These are phyloP conservation scores for Eupithecia inturbata DNA, from an alignment of 2,888 invertebrate species.

Conservation along the genomic window DNA sequence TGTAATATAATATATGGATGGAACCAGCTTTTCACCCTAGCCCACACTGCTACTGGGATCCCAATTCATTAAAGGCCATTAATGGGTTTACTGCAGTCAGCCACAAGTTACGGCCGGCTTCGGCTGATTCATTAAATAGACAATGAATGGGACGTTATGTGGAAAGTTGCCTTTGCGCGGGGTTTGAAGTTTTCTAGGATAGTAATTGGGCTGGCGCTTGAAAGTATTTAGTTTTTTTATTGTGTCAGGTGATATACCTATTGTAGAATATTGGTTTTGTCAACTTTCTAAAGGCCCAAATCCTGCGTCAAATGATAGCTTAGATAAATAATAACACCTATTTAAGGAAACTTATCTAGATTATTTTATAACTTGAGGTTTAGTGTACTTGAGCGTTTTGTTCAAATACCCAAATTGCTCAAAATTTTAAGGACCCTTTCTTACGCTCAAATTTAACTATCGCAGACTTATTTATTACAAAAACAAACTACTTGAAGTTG, in stretches of 20 bases:
- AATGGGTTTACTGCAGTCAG: constrained; percentile 72
- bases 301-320: background rate
- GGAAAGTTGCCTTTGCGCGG: constrained; percentile 1
- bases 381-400: background rate
- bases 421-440: background rate
- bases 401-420: background rate
- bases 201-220: background rate
- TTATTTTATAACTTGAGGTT: background rate
- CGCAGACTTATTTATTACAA: background rate
- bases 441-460: background rate
- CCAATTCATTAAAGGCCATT: constrained; percentile 79
- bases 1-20: constrained; percentile 1
- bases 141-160: constrained; percentile 62
- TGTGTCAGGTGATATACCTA: background rate
- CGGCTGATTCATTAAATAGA: constrained; percentile 75
- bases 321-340: background rate
- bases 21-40: constrained; percentile 18
- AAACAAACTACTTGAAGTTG: constrained; percentile 66
- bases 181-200: constrained; percentile 9
- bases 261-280: background rate
- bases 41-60: constrained; percentile 58
- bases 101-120: constrained; percentile 64
- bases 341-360: background rate
- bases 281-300: background rate
- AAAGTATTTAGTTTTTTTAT: background rate